Conservation (phyloP, 92 coral and sea anemone genomes). For the Heliopora coerulea region DNA sequence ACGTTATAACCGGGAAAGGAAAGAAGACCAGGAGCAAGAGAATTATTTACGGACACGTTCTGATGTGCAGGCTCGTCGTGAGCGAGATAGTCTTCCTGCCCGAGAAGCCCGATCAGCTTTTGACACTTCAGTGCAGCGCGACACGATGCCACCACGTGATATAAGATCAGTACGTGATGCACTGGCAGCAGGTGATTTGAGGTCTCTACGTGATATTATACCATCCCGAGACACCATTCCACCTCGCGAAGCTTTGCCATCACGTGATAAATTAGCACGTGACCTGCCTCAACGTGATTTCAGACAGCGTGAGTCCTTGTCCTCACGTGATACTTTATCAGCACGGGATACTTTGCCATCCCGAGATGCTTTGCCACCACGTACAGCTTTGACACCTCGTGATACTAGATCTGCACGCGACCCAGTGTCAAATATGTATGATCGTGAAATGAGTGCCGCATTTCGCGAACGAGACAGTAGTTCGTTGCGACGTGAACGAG, state of each 20-base stretch:
- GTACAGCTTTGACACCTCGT: slow-evolving; percentile 17
- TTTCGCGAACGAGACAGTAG: slow-evolving; percentile 2
- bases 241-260: slow-evolving; percentile 8
- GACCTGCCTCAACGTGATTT: neutral
- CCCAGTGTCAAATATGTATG: neutral
- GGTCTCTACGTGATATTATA: slow-evolving; percentile 20
- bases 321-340: neutral
- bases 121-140: neutral
- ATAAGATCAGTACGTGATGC: slow-evolving; percentile 15
- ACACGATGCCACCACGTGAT: slow-evolving; percentile 13
- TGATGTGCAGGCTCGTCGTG: neutral
- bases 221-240: slow-evolving; percentile 8
- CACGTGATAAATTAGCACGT: slow-evolving; percentile 18
- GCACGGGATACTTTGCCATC: neutral
- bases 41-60: slow-evolving; percentile 7
- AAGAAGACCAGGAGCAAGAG: slow-evolving; percentile 8
- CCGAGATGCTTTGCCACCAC: slow-evolving; percentile 3
- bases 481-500: neutral
- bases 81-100: neutral
- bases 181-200: slow-evolving; percentile 4
- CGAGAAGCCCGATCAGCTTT: slow-evolving; percentile 19
- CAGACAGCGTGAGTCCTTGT: neutral
- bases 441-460: slow-evolving; percentile 5
- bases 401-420: slow-evolving; percentile 1
- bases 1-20: slow-evolving; percentile 27